A percentile compares a stretch with the other conserved stretches of the same genome.
These are phyloP conservation scores for Bombus breviceps DNA, from an alignment of 1,140 invertebrate genomes.

Conservation along the genomic window DNA sequence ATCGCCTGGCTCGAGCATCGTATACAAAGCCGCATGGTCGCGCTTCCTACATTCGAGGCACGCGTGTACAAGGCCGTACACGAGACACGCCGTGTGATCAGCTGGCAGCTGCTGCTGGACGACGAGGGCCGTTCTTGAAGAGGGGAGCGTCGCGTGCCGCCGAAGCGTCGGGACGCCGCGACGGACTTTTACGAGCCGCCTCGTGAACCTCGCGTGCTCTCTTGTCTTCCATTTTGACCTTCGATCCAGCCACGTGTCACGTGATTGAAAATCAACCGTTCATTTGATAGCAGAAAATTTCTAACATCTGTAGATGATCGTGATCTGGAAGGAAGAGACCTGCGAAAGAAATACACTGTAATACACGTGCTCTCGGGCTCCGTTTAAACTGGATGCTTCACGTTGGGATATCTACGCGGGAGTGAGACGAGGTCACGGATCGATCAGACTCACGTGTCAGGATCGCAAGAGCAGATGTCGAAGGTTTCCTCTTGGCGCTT, in stretches of 20 bases:
- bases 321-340: background rate
- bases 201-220: background rate
- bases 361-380: background rate
- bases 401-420: background rate
- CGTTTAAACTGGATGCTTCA: background rate
- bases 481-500: background rate
- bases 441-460: slow-evolving; percentile 17
- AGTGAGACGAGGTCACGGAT: background rate
- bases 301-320: background rate
- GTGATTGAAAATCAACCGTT: background rate
- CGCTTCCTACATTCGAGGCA: slow-evolving; percentile 34
- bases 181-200: background rate
- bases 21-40: slow-evolving; percentile 59
- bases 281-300: background rate
- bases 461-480: background rate
- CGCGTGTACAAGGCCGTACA: slow-evolving; percentile 38
- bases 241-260: slow-evolving; percentile 28
- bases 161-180: slow-evolving; percentile 23
- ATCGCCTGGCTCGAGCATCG: slow-evolving; percentile 57
- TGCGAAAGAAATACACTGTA: too few species aligned
- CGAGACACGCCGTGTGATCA: slow-evolving; percentile 32
- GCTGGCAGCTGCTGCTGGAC: slow-evolving; percentile 40
- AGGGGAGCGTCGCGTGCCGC: slow-evolving; percentile 9
- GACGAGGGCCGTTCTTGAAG: slow-evolving; percentile 9
- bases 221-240: slow-evolving; percentile 38